Evolutionary conservation across 1,140 invertebrate genomes (phyloP).

Genomic region (Hirudo medicinalis): DNA sequence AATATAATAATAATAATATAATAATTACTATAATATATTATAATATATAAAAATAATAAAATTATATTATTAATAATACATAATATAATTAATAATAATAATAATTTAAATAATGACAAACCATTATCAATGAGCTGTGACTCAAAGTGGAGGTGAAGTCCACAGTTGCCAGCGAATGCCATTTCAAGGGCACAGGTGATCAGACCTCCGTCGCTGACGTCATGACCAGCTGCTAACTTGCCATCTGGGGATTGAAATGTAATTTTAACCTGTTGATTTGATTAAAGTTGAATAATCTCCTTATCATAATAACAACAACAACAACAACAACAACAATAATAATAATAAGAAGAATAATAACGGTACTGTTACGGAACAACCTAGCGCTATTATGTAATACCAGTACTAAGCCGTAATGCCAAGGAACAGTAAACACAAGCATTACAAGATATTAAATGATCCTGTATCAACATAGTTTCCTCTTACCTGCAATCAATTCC

Average conservation of each 20-base stretch:
- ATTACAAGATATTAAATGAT: no score
- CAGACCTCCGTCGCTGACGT: conserved; percentile 88
- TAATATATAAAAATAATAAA: neutral
- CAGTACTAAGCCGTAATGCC: no score
- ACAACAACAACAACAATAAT: no score
- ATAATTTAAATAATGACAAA: neutral
- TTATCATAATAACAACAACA: no score
- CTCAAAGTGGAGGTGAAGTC: conserved; percentile 54
- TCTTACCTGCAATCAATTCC: conserved; percentile 56
- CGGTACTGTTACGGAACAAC: no score
- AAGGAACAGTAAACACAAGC: no score
- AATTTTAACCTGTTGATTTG: neutral
- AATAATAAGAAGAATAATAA: no score
- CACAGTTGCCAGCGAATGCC: conserved; percentile 78
- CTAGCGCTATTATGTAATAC: no score
- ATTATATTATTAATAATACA: neutral
- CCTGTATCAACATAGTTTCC: neutral
- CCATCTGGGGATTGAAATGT: conserved; percentile 44
- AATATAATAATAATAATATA: conserved; percentile 2
- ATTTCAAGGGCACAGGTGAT: conserved; percentile 82
- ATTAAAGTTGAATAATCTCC: no score
- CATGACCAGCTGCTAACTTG: conserved; percentile 74
- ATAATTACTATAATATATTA: no score
- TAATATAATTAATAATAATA: conserved; percentile 12
- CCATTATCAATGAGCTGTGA: neutral